Evolutionary conservation across 2,113 vertebrate genomes (phyloP), one percentile per base, ranked within the genome.

Genomic region (Piliocolobus tephrosceles): DNA sequence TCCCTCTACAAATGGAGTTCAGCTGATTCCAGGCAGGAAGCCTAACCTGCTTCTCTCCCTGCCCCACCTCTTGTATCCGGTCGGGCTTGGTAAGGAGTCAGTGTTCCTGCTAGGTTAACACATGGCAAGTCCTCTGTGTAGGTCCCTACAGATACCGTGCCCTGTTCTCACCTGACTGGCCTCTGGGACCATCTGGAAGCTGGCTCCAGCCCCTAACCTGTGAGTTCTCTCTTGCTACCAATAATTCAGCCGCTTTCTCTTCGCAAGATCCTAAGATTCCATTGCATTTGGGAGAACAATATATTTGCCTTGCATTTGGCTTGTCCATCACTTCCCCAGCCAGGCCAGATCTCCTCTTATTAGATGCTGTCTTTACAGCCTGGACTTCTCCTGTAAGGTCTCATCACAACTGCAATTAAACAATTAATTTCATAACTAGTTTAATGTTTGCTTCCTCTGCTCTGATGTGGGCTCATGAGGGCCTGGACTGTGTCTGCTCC

Each of bases 281-380:
- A 10, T 2, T 75, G 75, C 45, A 30, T 35, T 94, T 83, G 80
- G 57, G 93, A 64, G 81, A 94, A 66, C 13, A 86, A 82, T 35
- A 45, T 12, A 38, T 73, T 76, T 86, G 58, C 75, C 40, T 95
- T 70, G n/a, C 32, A 27, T 88, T 93, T 85, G 96, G 25, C 92
- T 86, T 50, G 32, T 17, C n/a, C 66, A 50, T 55, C 50, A 57
- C 9, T 70, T 90, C 8, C n/a, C n/a, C 38, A 70, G 32, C 22
- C 5, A 78, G 38, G 58, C 32, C 79, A 55, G 50, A 55, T 47
- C 27, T 93, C 52, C 47, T 93, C 27, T 6, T 88, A 11, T 75
- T 88, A 84, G 76, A 84, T 55, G 18, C 17, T 70, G 13, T 45
- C 30, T 45, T 58, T 73, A 78, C 43, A 61, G 57, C 27, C 40